Evolutionary conservation across 2,797 vertebrate species (phyloP).

Genomic region (Melanotaenia trifasciata): DNA sequence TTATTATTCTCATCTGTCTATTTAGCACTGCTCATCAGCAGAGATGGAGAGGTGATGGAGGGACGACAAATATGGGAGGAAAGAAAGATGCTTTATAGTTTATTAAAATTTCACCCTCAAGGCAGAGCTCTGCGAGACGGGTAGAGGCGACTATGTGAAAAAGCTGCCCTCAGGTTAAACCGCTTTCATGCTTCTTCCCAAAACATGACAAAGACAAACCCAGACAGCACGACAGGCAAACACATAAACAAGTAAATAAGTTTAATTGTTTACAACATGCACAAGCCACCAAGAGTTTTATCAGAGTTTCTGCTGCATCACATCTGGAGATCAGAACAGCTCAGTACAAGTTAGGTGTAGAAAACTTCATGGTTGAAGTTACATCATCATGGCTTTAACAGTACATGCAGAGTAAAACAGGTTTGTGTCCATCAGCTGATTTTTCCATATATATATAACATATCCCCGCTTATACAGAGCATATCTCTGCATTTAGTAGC

Average conservation of each 20-base stretch:
- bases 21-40: slow-evolving; percentile 34
- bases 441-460: too few species aligned
- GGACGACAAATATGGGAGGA: background rate
- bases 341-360: too few species aligned
- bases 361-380: too few species aligned
- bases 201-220: background rate
- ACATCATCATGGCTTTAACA: too few species aligned
- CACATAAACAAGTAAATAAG: background rate
- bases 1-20: slow-evolving; percentile 25
- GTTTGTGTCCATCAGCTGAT: too few species aligned
- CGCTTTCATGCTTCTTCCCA: slow-evolving; percentile 8
- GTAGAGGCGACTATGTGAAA: background rate
- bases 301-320: too few species aligned
- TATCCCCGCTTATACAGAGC: too few species aligned
- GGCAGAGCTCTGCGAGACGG: slow-evolving; percentile 43
- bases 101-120: slow-evolving; percentile 52
- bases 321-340: too few species aligned
- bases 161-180: slow-evolving; percentile 50
- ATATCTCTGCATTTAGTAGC: too few species aligned
- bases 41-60: slow-evolving; percentile 10
- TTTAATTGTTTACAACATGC: background rate
- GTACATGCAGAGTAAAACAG: too few species aligned
- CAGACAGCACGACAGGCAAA: background rate
- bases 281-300: too few species aligned
- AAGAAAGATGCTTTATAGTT: slow-evolving; percentile 41